phyloP scores from a whole-genome alignment of 2,888 invertebrate genomes.

The Agrotis puta region DNA sequence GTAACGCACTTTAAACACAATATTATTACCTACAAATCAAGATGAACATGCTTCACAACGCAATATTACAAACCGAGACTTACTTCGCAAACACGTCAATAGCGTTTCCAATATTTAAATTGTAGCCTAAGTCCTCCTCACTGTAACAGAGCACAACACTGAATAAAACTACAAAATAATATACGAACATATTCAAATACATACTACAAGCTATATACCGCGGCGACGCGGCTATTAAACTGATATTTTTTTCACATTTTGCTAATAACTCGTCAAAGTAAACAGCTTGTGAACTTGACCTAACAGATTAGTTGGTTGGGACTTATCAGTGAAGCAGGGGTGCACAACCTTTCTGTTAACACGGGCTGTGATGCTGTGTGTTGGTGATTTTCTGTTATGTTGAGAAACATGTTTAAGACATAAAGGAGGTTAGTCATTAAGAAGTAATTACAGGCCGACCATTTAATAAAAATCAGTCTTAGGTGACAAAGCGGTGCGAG shows the following conservation, averaged over 20 bases:
- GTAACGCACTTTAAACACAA: constrained; percentile 11
- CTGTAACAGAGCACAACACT: constrained; percentile 74
- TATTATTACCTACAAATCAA: not conserved
- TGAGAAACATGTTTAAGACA: too few species aligned
- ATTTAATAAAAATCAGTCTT: too few species aligned
- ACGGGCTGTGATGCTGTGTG: not conserved
- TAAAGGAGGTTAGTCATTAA: too few species aligned
- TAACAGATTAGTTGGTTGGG: constrained; percentile 79
- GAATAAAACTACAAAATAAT: constrained; percentile 72
- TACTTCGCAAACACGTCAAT: constrained; percentile 89
- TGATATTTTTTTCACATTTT: constrained; percentile 86
- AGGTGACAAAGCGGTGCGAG: too few species aligned
- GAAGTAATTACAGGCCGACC: too few species aligned
- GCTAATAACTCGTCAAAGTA: constrained; percentile 82
- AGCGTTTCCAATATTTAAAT: constrained; percentile 84
- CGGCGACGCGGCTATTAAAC: constrained; percentile 76
- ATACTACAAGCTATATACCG: constrained; percentile 69
- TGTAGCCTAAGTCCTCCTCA: constrained; percentile 82
- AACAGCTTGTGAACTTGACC: constrained; percentile 88
- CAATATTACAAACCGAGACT: constrained; percentile 66
- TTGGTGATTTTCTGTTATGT: not conserved
- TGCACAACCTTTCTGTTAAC: constrained; percentile 44
- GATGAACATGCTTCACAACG: not conserved
- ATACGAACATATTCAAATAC: constrained; percentile 72
- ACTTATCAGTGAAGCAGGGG: constrained; percentile 61